Conservation (phyloP, 2,113 vertebrate genomes). For the Prochilodus magdalenae region DNA sequence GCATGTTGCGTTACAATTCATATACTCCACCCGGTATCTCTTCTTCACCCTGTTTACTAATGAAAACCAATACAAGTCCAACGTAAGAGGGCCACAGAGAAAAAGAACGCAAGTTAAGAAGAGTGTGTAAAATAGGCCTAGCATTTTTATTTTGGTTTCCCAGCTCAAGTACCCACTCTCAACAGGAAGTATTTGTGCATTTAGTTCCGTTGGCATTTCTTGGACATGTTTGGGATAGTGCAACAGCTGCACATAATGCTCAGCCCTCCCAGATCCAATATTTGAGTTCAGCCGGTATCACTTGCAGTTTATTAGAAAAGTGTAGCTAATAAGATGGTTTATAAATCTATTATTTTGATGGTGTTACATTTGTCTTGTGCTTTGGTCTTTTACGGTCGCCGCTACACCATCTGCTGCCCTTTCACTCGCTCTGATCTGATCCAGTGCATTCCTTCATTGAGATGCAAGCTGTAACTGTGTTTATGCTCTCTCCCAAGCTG, state of each 20-base stretch:
- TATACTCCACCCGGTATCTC: too few species aligned
- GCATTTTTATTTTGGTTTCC: not conserved
- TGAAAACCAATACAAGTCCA: too few species aligned
- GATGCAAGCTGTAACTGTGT: slow-evolving; percentile 52
- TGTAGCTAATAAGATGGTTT: not conserved
- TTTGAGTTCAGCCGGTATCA: too few species aligned
- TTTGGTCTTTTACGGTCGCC: too few species aligned
- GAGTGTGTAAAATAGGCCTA: too few species aligned
- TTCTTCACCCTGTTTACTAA: too few species aligned
- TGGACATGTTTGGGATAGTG: not conserved
- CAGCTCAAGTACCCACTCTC: not conserved
- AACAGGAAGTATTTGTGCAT: not conserved
- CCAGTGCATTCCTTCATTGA: slow-evolving; percentile 67
- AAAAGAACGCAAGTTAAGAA: too few species aligned
- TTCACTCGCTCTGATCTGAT: slow-evolving; percentile 66
- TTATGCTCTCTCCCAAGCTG: slow-evolving; percentile 29
- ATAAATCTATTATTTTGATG: not conserved
- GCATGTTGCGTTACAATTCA: too few species aligned
- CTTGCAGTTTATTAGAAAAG: not conserved
- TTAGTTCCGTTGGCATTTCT: not conserved
- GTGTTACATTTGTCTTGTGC: too few species aligned
- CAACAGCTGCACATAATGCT: not conserved
- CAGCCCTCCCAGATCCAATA: not conserved
- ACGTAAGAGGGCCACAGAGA: too few species aligned
- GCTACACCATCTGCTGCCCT: not conserved